Conservation (phyloP, 2,888 invertebrate genomes). For the Drosophila putrida region DNA sequence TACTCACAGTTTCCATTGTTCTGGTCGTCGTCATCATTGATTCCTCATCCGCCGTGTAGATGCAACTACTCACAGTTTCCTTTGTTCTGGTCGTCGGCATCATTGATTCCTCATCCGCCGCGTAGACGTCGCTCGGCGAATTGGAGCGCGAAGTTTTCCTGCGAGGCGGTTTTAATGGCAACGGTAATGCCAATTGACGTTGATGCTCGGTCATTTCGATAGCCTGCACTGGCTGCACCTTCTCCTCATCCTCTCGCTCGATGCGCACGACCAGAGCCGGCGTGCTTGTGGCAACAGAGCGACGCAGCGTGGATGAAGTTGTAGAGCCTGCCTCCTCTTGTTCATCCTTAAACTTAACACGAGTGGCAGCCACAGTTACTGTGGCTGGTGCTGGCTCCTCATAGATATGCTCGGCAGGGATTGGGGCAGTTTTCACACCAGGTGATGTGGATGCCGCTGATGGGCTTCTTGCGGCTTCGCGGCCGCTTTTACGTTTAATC, state of each 20-base stretch:
- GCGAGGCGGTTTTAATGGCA: constrained; percentile 84
- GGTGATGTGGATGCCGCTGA: constrained; percentile 42
- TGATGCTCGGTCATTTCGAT: constrained; percentile 62
- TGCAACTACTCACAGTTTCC: constrained; percentile 65
- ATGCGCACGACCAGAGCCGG: constrained; percentile 77
- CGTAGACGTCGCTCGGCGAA: constrained; percentile 71
- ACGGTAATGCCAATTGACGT: constrained; percentile 70
- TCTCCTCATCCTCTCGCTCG: constrained; percentile 49
- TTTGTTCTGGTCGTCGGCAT: constrained; percentile 21
- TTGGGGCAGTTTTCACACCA: constrained; percentile 23
- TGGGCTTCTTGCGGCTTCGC: constrained; percentile 36
- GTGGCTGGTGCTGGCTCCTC: constrained; percentile 62
- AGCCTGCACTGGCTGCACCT: constrained; percentile 16
- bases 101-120: constrained; percentile 46
- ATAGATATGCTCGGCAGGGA: constrained; percentile 73
- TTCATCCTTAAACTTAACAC: constrained; percentile 61
- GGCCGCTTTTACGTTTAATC: constrained; percentile 64
- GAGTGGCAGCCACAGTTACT: constrained; percentile 26
- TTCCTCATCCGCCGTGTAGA: background rate
- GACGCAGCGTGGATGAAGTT: constrained; percentile 48
- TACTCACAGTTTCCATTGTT: constrained; percentile 19
- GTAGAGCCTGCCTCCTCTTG: constrained; percentile 24
- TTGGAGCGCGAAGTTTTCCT: constrained; percentile 83
- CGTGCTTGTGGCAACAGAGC: constrained; percentile 83
- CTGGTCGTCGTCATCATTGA: no score